Conservation (phyloP, 2,797 vertebrate genomes). For the Labeo calbasu region DNA sequence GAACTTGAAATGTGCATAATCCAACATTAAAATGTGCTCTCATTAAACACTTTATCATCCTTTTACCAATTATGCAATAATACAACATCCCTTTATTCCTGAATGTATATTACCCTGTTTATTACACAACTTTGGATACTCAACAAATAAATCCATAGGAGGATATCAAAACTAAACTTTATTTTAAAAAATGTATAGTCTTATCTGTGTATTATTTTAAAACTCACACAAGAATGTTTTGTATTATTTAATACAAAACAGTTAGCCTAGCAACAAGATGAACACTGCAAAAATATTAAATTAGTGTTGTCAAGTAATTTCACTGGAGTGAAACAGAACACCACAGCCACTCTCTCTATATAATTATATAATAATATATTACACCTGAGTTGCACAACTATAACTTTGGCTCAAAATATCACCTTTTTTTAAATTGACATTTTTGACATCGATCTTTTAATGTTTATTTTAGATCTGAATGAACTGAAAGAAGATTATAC, state of each 20-base stretch:
- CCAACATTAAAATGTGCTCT: no score
- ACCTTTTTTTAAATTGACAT: not conserved
- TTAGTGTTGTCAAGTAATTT: not conserved
- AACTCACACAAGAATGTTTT: not conserved
- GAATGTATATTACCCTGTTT: not conserved
- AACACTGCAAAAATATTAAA: not conserved
- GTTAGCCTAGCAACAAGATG: not conserved
- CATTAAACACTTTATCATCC: not conserved
- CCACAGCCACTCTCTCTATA: not conserved
- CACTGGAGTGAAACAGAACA: not conserved
- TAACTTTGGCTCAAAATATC: not conserved
- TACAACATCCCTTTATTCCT: not conserved
- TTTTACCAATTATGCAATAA: not conserved
- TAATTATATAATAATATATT: no score
- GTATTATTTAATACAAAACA: not conserved
- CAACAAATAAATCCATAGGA: not conserved
- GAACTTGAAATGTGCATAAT: no score
- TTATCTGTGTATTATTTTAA: not conserved
- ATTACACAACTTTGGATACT: not conserved
- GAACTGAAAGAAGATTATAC: not conserved
- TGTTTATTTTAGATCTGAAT: conserved; percentile 7
- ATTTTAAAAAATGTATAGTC: no score
- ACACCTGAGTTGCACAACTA: not conserved
- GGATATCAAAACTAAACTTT: not conserved
- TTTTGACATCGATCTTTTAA: not conserved